These are phyloP conservation scores for Corvus moneduloides DNA, from an alignment of 2,113 vertebrate species.

Conservation along the genomic window DNA sequence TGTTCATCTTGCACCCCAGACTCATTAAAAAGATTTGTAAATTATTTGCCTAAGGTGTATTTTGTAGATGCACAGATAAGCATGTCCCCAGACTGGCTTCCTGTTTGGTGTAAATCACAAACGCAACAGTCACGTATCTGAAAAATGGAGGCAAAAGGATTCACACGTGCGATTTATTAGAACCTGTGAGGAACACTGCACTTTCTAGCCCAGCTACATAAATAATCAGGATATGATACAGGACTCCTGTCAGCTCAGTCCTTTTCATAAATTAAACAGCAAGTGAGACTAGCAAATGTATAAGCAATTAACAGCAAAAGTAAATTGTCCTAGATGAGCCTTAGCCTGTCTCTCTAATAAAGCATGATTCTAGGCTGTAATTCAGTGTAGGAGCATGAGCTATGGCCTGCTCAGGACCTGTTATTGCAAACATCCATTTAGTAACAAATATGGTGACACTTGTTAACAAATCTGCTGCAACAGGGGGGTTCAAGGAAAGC, in stretches of 20 bases:
- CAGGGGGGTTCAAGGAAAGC: background rate
- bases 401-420: background rate
- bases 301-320: background rate
- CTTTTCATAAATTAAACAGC: conserved; percentile 41
- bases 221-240: conserved; percentile 1
- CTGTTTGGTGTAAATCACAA: background rate
- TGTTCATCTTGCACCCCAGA: background rate
- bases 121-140: background rate
- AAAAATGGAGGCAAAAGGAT: background rate
- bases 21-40: background rate
- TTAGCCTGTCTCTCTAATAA: background rate
- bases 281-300: conserved; percentile 31
- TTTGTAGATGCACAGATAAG: background rate
- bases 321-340: background rate
- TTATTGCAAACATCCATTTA: background rate
- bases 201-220: background rate
- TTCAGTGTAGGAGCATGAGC: background rate
- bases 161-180: background rate
- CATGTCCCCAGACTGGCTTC: background rate
- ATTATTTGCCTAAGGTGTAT: background rate
- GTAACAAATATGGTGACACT: background rate
- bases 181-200: background rate
- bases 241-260: background rate
- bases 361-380: background rate
- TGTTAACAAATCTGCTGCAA: background rate